Percentiles rank a stretch among this genome's conserved stretches.
Conservation (phyloP, 2,113 vertebrate genomes). For the Zosterops hypoxanthus region DNA sequence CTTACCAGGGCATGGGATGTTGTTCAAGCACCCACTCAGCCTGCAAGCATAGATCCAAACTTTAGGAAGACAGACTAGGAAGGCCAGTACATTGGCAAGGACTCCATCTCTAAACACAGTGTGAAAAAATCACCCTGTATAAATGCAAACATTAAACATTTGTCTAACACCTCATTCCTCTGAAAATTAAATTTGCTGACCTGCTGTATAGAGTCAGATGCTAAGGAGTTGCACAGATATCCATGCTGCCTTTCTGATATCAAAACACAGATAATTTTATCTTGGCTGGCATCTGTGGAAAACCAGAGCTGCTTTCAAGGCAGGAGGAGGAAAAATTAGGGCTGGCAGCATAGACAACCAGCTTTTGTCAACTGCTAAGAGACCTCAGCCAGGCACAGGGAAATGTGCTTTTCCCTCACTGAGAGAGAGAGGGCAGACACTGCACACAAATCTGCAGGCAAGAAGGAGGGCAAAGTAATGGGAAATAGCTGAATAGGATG, state of each 20-base stretch:
- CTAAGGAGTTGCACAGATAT: fast-evolving
- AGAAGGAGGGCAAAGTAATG: background rate
- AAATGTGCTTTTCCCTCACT: background rate
- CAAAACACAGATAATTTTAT: background rate
- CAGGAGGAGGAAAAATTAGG: background rate
- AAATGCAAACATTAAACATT: background rate
- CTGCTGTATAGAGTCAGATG: background rate
- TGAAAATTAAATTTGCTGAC: background rate
- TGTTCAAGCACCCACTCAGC: background rate
- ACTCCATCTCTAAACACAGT: background rate
- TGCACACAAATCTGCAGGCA: fast-evolving
- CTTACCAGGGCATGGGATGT: background rate
- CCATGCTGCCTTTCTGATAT: background rate
- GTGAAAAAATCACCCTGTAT: background rate
- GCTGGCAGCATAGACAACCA: background rate
- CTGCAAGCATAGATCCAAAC: background rate
- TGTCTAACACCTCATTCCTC: background rate
- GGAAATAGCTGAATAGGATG: background rate
- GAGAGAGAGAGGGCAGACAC: background rate
- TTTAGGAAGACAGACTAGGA: background rate
- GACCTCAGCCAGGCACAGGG: background rate
- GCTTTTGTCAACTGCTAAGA: background rate
- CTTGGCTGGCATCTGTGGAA: background rate
- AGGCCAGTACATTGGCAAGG: background rate
- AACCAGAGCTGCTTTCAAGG: background rate